phyloP scores from a whole-genome alignment of 2,113 vertebrate genomes.

The Nestor notabilis region DNA sequence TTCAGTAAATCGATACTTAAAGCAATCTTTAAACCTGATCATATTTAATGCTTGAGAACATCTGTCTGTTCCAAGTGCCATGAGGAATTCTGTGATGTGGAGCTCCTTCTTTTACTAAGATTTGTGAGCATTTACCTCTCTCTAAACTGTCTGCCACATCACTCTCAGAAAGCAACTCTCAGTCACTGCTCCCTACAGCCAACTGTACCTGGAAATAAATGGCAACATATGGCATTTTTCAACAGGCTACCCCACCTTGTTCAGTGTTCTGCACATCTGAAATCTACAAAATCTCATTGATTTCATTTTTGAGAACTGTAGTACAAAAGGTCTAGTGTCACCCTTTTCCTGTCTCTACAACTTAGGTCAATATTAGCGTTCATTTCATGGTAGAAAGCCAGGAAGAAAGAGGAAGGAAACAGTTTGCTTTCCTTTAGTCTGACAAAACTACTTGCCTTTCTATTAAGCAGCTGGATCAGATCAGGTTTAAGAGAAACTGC shows the following conservation, averaged over 20 bases:
- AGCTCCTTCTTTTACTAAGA: background rate
- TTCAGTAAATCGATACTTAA: background rate
- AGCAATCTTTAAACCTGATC: background rate
- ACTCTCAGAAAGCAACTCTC: background rate
- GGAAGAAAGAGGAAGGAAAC: background rate
- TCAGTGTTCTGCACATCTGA: background rate
- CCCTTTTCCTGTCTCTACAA: background rate
- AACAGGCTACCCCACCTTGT: background rate
- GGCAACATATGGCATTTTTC: background rate
- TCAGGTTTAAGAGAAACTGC: slow-evolving; percentile 42
- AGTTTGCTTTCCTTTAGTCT: background rate
- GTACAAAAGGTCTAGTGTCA: background rate
- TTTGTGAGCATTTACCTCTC: background rate
- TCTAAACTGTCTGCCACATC: background rate
- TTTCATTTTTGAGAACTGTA: background rate
- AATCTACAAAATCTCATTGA: background rate
- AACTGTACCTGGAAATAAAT: background rate
- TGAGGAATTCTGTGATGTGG: background rate
- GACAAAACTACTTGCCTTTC: background rate
- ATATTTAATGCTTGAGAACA: background rate
- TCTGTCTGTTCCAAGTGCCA: background rate
- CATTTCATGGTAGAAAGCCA: background rate
- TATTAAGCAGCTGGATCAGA: slow-evolving; percentile 30
- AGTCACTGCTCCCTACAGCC: background rate
- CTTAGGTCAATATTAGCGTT: background rate